Conservation (phyloP, 2,888 invertebrate species). For the Myathropa florea region DNA sequence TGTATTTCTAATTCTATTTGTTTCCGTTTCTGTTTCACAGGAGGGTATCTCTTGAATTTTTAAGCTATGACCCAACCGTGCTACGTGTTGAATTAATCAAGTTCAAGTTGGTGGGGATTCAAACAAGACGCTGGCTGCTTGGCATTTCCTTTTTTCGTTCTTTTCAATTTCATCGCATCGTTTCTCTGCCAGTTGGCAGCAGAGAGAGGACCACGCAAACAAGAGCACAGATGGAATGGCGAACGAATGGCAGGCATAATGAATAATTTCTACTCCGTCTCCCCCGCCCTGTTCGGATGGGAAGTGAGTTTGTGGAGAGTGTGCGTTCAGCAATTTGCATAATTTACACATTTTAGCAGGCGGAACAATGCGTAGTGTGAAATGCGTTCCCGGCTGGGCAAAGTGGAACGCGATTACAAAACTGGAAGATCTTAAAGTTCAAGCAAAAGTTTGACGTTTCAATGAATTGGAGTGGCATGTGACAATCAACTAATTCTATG, state of each 20-base stretch:
- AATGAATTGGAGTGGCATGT: constrained; percentile 35
- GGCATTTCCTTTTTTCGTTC: background rate
- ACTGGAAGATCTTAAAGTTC: constrained; percentile 25
- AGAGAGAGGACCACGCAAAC: background rate
- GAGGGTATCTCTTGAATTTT: constrained; percentile 35
- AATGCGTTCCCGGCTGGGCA: background rate
- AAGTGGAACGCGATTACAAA: constrained; percentile 23
- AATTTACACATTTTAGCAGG: constrained; percentile 45
- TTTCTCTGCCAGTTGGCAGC: background rate
- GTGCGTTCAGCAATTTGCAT: constrained; percentile 48
- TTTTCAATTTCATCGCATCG: constrained; percentile 6
- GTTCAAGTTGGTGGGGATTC: constrained; percentile 44
- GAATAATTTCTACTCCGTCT: constrained; percentile 6
- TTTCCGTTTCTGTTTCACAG: constrained; percentile 12
- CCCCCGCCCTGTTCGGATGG: background rate
- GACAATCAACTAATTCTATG: constrained; percentile 19
- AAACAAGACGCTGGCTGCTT: background rate
- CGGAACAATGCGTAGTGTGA: constrained; percentile 15
- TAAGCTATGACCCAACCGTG: background rate
- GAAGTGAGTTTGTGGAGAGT: background rate
- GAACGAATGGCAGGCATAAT: constrained; percentile 40
- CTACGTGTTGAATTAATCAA: constrained; percentile 64
- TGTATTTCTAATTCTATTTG: constrained; percentile 23
- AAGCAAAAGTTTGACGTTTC: constrained; percentile 24
- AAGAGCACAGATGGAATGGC: constrained; percentile 25